These are phyloP conservation scores for Pachyrhynchus sulphureomaculatus DNA, from an alignment of 1,140 invertebrate species.

Conservation along the genomic window DNA sequence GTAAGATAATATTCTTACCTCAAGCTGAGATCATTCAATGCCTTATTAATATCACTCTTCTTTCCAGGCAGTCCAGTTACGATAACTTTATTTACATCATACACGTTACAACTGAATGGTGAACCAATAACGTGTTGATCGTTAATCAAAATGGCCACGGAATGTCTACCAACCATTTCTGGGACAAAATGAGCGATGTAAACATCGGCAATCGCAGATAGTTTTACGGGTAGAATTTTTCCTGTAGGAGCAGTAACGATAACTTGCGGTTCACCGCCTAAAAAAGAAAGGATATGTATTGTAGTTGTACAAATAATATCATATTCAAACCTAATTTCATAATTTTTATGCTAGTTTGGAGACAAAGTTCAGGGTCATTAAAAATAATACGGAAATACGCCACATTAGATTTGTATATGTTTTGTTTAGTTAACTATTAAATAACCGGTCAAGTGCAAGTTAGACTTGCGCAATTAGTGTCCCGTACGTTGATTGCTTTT, in stretches of 20 bases:
- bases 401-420: no score
- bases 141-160: conserved; percentile 76
- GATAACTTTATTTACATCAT: conserved; percentile 83
- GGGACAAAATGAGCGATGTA: conserved; percentile 78
- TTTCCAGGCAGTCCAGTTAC: conserved; percentile 69
- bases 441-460: no score
- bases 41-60: conserved; percentile 47
- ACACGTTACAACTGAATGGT: conserved; percentile 92
- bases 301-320: neutral
- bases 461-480: no score
- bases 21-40: conserved; percentile 55
- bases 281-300: conserved; percentile 17
- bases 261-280: conserved; percentile 64
- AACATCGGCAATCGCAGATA: conserved; percentile 62
- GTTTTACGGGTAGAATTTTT: conserved; percentile 67
- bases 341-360: no score
- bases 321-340: no score
- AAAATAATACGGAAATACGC: no score
- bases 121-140: conserved; percentile 83
- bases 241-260: conserved; percentile 78
- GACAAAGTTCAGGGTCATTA: no score
- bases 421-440: no score
- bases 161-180: conserved; percentile 82
- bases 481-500: no score
- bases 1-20: conserved; percentile 27